A percentile compares a stretch with the other conserved stretches of the same genome.
Evolutionary conservation across 2,113 vertebrate species (phyloP).

Genomic region (Zapornia atra): DNA sequence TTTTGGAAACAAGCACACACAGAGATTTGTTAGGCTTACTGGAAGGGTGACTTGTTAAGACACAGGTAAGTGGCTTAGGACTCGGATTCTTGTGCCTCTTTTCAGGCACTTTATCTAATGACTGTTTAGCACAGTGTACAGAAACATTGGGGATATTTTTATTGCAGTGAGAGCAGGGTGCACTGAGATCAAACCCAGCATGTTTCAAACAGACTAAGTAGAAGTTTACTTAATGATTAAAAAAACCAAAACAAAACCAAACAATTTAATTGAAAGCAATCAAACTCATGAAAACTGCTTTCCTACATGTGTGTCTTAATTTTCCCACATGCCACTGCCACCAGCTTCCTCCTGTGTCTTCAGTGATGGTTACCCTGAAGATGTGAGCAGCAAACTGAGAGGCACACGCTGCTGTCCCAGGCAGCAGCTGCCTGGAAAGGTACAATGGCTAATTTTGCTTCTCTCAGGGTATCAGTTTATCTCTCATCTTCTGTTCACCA

Average conservation of each 20-base stretch:
- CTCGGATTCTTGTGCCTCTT: background rate
- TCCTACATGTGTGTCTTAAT: background rate
- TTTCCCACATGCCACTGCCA: background rate
- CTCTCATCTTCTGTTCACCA: background rate
- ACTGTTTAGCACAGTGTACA: background rate
- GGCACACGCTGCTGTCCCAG: background rate
- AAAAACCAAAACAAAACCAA: background rate
- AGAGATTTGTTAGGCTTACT: background rate
- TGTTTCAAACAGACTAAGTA: background rate
- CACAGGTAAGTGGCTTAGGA: background rate
- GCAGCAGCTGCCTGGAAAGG: background rate
- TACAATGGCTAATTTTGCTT: background rate
- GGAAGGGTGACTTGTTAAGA: background rate
- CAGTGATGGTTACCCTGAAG: background rate
- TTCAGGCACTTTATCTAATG: background rate
- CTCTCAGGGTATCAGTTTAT: background rate
- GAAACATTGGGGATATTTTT: background rate
- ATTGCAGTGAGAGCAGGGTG: background rate
- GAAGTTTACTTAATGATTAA: background rate
- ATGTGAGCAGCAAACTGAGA: background rate
- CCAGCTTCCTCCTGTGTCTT: background rate
- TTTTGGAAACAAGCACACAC: background rate
- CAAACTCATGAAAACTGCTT: background rate
- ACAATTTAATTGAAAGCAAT: constrained; percentile 25
- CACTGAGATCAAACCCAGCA: background rate